Base-by-base conservation (phyloP, 2,888 invertebrate genomes). In the Drosophila nr. medialis region DNA sequence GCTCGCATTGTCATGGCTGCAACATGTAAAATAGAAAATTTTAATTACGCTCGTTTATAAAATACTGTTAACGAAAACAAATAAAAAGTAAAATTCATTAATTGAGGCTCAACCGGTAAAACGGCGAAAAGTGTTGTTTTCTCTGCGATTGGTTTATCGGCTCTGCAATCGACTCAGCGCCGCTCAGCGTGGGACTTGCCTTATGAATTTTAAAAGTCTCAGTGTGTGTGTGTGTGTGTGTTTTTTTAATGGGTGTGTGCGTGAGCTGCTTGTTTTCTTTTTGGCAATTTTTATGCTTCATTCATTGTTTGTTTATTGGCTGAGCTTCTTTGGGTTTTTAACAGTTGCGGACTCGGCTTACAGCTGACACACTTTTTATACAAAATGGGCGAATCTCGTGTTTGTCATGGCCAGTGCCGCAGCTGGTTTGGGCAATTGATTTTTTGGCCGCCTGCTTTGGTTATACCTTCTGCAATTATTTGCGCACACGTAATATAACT, bases 401-500 rank as follows among this genome's bases (percentile, higher is more conserved):
- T 56, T 72, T 61, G 65, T 55, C 45, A 65, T 59, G 60, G 59
- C 69, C 64, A 70, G 53, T 59, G 59, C 48, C 62, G 49, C 62
- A 53, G 60, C 64, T 21, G 24, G 0, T 45, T 67, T 64, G 48
- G 32, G 48, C 63, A 54, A 42, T 30, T 30, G 54, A 45, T 34
- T 50, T 51, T 45, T 54, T 48, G 61, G 30, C 54, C 64, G 32
- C 32, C 38, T 34, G 34, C 36, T 63, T 56, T 42, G n/a, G 60
- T 29, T 27, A 61, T 51, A 58, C 48, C 64, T 59, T 45, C 45
- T 65, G 79, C 81, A 79, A 81, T 85, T 87, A 81, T 77, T 81
- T 69, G 69, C 75, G 58, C 60, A 86, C 74, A 88, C 88, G 86
- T 86, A 86, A 86, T 56, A 56, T 81, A 83, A 83, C 85, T 86